These are phyloP conservation scores for Burhinus oedicnemus DNA, from an alignment of 2,113 vertebrate genomes.

Conservation along the genomic window DNA sequence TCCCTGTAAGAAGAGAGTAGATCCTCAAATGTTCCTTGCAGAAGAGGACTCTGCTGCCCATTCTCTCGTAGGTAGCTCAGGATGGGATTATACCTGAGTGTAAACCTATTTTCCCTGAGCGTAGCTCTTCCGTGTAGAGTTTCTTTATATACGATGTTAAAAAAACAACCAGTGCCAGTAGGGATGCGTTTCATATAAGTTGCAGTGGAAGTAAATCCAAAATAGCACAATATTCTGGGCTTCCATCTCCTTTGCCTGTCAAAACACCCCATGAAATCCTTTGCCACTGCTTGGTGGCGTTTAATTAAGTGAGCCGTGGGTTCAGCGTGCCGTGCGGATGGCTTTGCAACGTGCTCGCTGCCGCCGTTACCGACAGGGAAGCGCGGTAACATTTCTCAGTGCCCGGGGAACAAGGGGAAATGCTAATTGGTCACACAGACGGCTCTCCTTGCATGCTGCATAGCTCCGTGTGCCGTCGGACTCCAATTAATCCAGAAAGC, in stretches of 20 bases:
- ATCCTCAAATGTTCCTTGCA: neutral
- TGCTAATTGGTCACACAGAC: slow-evolving; percentile 43
- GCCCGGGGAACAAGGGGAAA: slow-evolving; percentile 10
- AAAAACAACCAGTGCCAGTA: slow-evolving; percentile 28
- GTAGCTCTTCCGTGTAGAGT: neutral
- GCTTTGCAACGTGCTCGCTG: slow-evolving; percentile 8
- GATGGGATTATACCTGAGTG: neutral
- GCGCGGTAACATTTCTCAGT: neutral
- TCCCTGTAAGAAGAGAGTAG: neutral
- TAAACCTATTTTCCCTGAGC: neutral
- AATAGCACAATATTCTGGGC: slow-evolving; percentile 24
- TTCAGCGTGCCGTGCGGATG: neutral
- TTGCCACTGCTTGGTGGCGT: neutral
- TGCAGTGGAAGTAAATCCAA: slow-evolving; percentile 54
- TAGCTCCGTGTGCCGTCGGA: neutral
- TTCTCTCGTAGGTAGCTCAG: neutral
- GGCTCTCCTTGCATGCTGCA: neutral
- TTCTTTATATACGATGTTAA: neutral
- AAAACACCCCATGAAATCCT: slow-evolving; percentile 42
- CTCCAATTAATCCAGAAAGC: slow-evolving; percentile 44
- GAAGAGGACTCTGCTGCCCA: neutral
- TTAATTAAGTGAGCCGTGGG: slow-evolving; percentile 63
- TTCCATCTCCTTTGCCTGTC: slow-evolving; percentile 59
- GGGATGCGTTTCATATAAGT: slow-evolving; percentile 2
- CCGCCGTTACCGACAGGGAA: neutral